phyloP scores from a whole-genome alignment of 2,797 vertebrate genomes.

The Lophius americanus region DNA sequence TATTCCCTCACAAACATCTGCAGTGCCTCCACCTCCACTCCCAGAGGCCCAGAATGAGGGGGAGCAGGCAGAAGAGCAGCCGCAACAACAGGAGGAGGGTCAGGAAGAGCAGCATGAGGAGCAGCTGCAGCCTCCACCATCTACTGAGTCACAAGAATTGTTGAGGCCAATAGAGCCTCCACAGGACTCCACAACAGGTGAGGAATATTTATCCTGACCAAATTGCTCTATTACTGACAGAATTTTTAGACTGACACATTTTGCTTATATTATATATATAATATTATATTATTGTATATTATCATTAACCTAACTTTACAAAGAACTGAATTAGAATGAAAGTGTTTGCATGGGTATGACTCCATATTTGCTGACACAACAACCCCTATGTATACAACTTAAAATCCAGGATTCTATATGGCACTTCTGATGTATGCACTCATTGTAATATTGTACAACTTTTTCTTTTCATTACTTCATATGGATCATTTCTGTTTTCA shows the following conservation, averaged over 20 bases:
- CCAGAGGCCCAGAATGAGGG: slow-evolving; percentile 71
- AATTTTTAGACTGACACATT: background rate
- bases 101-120: slow-evolving; percentile 58
- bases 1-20: slow-evolving; percentile 58
- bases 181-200: slow-evolving; percentile 66
- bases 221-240: background rate
- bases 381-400: background rate
- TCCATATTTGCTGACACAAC: background rate
- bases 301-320: background rate
- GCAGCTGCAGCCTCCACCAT: slow-evolving; percentile 55
- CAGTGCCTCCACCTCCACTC: slow-evolving; percentile 67
- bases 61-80: slow-evolving; percentile 64
- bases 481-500: background rate
- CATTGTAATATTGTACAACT: background rate
- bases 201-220: background rate
- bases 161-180: slow-evolving; percentile 44
- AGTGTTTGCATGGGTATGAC: background rate
- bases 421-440: background rate
- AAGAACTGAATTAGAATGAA: background rate
- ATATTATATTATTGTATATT: no score
- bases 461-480: background rate
- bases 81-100: slow-evolving; percentile 26
- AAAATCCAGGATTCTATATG: background rate
- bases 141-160: slow-evolving; percentile 59
- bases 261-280: background rate